Evolutionary conservation across 1,140 invertebrate species (phyloP).

Genomic region (Drosophila nebulosa): DNA sequence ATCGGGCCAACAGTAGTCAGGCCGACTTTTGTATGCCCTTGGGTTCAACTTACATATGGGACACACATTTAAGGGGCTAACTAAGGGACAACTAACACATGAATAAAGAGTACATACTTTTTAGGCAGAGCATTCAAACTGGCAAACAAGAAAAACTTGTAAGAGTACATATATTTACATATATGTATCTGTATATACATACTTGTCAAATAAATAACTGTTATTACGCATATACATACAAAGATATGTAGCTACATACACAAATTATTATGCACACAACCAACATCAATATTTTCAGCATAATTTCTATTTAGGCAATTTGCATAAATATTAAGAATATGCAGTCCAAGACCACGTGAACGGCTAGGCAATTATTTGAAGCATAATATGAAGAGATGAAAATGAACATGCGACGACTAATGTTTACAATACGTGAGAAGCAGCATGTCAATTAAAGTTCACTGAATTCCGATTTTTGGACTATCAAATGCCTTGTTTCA

Average conservation of each 20-base stretch:
- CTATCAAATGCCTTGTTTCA: no score
- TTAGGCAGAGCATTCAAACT: background rate
- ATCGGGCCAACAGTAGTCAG: background rate
- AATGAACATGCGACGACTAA: background rate
- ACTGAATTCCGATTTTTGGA: no score
- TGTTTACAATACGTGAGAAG: background rate
- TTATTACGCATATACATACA: background rate
- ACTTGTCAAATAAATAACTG: slow-evolving; percentile 23
- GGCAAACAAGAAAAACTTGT: background rate
- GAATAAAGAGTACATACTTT: no score
- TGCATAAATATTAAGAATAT: slow-evolving; percentile 34
- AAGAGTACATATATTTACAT: background rate
- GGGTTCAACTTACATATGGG: no score
- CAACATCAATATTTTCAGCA: slow-evolving; percentile 31
- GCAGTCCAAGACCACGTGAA: slow-evolving; percentile 16
- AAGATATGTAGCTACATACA: background rate
- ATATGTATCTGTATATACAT: background rate
- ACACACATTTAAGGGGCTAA: no score
- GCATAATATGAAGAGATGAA: background rate
- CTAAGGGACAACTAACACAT: no score
- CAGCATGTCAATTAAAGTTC: no score
- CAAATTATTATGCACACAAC: slow-evolving; percentile 42
- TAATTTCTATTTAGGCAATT: slow-evolving; percentile 18
- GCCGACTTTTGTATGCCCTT: background rate
- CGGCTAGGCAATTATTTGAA: slow-evolving; percentile 26